Percentiles rank a stretch among this genome's conserved stretches.
Evolutionary conservation across 2,113 vertebrate species (phyloP).

Genomic region (Calyptomena viridis): DNA sequence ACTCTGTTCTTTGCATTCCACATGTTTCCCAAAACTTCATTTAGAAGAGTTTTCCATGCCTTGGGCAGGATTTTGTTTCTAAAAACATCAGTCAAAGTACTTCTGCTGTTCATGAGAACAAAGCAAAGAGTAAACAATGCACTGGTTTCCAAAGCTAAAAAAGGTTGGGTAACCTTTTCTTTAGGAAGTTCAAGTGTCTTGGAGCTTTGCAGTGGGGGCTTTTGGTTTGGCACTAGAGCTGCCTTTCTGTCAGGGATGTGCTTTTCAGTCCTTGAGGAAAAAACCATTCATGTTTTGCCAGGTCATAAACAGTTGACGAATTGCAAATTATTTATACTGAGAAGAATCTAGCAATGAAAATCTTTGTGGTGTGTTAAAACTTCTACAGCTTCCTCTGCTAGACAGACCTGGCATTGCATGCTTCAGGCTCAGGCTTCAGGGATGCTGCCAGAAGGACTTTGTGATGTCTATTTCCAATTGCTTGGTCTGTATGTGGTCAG

Average conservation of each 20-base stretch:
- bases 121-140: not conserved
- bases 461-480: not conserved
- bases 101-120: slow-evolving; percentile 30
- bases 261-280: not conserved
- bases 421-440: not conserved
- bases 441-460: not conserved
- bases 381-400: not conserved
- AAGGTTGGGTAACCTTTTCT: slow-evolving; percentile 2
- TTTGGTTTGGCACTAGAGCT: not conserved
- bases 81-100: not conserved
- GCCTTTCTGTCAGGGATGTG: not conserved
- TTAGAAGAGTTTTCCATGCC: slow-evolving; percentile 9
- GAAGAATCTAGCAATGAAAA: not conserved
- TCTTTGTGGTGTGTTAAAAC: not conserved
- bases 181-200: slow-evolving; percentile 11
- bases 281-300: not conserved
- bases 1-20: not conserved
- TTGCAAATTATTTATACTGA: not conserved
- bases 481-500: not conserved
- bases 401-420: not conserved
- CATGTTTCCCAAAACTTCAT: not conserved
- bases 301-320: slow-evolving; percentile 18
- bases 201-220: not conserved
- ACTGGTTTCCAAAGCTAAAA: slow-evolving; percentile 21
- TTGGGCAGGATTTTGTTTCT: slow-evolving; percentile 23